Base-by-base conservation (phyloP, 2,888 invertebrate genomes). In the Pterostichus niger region DNA sequence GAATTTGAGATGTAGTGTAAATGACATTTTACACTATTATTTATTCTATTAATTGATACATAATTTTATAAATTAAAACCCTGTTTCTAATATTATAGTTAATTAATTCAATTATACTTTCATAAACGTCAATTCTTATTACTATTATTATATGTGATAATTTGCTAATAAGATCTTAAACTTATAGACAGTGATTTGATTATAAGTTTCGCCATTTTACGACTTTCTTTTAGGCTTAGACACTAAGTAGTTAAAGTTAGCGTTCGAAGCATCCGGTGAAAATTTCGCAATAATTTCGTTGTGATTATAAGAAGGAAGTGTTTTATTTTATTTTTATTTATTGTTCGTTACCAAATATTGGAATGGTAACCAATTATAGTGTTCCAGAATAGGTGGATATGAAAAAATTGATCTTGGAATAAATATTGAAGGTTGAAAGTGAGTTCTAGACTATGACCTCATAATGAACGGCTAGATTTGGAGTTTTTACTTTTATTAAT, bases 401-500 rank as follows among this genome's bases (percentile, higher is more conserved):
- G 49, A 78, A 78, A 76, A 59, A 78, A 78, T 78, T 59, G 77
- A 59, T 78, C 59, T 78, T 78, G 61, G 61, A 61, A 61, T 40
- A 56, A 56, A 56, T 44, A 61, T 61, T 78, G 78, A 78, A 78
- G 78, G 78, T 78, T 78, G 61, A 78, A 78, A 78, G 78, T 78
- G 78, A 78, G 40, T 78, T 78, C 44, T 33, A 31, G 9, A 76
- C n/a, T 56, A n/a, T 61, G 61, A 78, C 78, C 78, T 78, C 61
- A 40, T 46, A 78, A 77, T 49, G n/a, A 40, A 40, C 31, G 40
- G 15, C 15, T 61, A 61, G 61, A 44, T 77, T 56, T 56, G 17
- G 24, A 44, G 15, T 61, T 78, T 78, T 78, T 78, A 35, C 35
- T 56, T 56, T 54, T 33, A 77, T 78, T 61, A 78, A 59, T 78